Evolutionary conservation across 2,113 vertebrate species (phyloP).

Genomic region (Chloebia gouldiae): DNA sequence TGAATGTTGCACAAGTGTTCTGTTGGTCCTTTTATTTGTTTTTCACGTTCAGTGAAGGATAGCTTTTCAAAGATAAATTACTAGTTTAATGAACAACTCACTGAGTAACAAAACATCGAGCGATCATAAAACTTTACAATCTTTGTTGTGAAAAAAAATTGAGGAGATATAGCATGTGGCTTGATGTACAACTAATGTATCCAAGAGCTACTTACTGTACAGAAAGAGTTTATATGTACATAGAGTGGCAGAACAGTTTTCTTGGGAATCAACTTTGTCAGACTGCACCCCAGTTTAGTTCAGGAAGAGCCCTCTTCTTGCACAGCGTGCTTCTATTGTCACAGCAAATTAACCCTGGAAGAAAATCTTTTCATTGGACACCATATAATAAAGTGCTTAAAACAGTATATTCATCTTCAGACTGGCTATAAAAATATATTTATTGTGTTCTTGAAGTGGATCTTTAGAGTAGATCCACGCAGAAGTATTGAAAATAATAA

Average conservation of each 20-base stretch:
- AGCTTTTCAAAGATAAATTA: slow-evolving; percentile 5
- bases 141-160: neutral
- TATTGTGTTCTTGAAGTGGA: neutral
- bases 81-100: neutral
- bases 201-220: neutral
- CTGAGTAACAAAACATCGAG: neutral
- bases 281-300: neutral
- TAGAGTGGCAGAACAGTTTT: neutral
- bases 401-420: neutral
- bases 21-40: neutral
- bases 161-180: neutral
- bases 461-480: neutral
- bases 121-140: neutral
- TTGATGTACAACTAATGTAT: neutral
- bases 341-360: neutral
- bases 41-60: neutral
- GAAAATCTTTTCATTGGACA: neutral
- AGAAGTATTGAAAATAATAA: neutral
- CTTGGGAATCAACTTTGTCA: neutral
- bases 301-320: neutral
- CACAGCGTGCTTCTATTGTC: neutral
- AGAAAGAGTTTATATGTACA: neutral
- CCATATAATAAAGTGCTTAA: neutral
- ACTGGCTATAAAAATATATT: neutral
- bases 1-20: neutral